Base-by-base conservation (phyloP, 2,888 invertebrate species). In the Muscina levida region DNA sequence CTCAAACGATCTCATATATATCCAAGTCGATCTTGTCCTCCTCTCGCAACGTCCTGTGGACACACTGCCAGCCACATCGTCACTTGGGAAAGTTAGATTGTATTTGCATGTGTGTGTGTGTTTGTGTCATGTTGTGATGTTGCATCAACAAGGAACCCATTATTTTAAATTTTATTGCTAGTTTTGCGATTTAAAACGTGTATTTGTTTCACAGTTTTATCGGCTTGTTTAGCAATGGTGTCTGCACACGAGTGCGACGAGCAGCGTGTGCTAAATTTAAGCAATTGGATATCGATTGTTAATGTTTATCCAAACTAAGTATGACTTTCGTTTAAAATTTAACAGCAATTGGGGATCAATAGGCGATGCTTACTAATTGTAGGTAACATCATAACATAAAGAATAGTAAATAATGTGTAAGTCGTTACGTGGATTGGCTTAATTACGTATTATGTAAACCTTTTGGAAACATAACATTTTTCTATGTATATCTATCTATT, bases 121-220 rank as follows among this genome's bases (percentile, higher is more conserved):
- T 8, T 31, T 31, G 31, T 31, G 4, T 31, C 31, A 31, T 31
- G 31, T 31, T 31, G 8, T 31, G 31, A 5, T 31, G 31, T 8
- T 5, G 11, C 56, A 59, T 42, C 22, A 39, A 48, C 56, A 62
- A 17, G 10, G 48, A 71, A 57, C 62, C 44, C 73, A 77, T 74
- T 77, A 77, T 71, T 77, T 80, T 44, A 67, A 81, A 77, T 13
- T 77, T 81, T 81, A 81, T 81, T 77, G 73, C 74, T 66, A 51
- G 67, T 77, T 73, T 73, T 67, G 77, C 44, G 39, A 66, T 72
- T 62, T 71, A 51, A 77, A 72, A 77, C 26, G 53, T 80, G 70
- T 80, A 62, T 62, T 42, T 19, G 62, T 42, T 42, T 3, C 17
- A 22, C 17, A 22, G 42, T 39, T 22, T 53, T 53, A 11, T 31